Base-by-base conservation (phyloP, 2,888 invertebrate species). In the Caenorhabditis auriculariae region DNA sequence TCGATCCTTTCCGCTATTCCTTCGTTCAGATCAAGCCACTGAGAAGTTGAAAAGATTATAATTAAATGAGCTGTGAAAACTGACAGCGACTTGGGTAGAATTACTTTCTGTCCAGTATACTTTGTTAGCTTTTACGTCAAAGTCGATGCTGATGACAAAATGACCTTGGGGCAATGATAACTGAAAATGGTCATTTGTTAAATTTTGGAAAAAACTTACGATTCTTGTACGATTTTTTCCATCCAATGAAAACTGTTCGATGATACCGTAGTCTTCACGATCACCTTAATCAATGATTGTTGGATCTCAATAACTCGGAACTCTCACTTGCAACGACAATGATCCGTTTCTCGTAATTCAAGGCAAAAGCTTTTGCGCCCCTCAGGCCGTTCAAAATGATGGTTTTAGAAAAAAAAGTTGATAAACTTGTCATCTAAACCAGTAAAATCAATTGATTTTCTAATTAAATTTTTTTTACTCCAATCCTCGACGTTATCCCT, bases 381-480 rank as follows among this genome's bases (percentile, higher is more conserved):
- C 5, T 23, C 9, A 17, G 4, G 2, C n/a, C 9, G 7, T 27
- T 21, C 23, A 47, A 47, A 23, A 47, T 37, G 5, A 47, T 29
- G 2, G 35, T 37, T 37, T 47, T 47, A 5, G 47, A 47, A 5
- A 23, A 37, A n/a, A 17, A 17, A 3, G 47, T 15, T 3, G 37
- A 24, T 15, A 47, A 47, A 37, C 47, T 47, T 4, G 47, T 37
- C 2, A 47, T 29, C n/a, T n/a, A n/a, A n/a, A n/a, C n/a, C n/a
- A n/a, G n/a, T n/a, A n/a, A n/a, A n/a, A n/a, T n/a, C n/a, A n/a
- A n/a, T n/a, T n/a, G n/a, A n/a, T n/a, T n/a, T n/a, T n/a, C n/a
- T n/a, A n/a, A n/a, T n/a, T n/a, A n/a, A n/a, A n/a, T n/a, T n/a
- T n/a, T n/a, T n/a, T n/a, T n/a, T n/a, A n/a, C n/a, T 17, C 47